phyloP scores from a whole-genome alignment of 1,140 invertebrate genomes.

The Aleiodes sp. region DNA sequence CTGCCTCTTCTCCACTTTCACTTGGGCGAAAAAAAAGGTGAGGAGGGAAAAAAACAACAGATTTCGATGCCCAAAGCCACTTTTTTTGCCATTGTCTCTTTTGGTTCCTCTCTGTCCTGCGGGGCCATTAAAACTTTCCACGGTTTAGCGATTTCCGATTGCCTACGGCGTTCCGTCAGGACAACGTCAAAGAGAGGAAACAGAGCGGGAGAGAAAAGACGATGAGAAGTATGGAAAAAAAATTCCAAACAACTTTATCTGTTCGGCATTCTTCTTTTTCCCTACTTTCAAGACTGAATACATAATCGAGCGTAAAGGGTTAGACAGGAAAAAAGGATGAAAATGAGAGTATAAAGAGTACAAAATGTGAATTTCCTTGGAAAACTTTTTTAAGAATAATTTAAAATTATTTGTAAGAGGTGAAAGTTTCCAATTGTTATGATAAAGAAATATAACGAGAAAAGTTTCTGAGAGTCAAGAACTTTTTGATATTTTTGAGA shows the following conservation, averaged over 20 bases:
- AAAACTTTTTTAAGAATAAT: neutral
- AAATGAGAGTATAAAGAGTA: neutral
- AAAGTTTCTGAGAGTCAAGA: neutral
- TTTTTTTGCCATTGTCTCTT: constrained; percentile 18
- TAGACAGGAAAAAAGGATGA: neutral
- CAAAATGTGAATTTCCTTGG: neutral
- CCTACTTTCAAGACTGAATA: constrained; percentile 20
- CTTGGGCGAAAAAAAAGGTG: neutral
- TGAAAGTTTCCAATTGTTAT: neutral
- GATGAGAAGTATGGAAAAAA: neutral
- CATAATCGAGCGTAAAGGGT: constrained; percentile 9
- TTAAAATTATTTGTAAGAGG: neutral
- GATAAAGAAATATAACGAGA: neutral
- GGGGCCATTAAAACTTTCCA: constrained; percentile 38
- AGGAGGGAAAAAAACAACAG: neutral
- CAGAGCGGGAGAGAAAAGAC: neutral
- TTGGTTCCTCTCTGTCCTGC: constrained; percentile 11
- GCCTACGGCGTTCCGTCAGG: neutral
- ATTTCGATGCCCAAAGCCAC: neutral
- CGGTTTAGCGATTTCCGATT: constrained; percentile 35
- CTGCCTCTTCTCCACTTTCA: neutral
- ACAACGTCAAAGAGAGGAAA: constrained; percentile 5
- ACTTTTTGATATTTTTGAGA: neutral
- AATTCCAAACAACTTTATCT: constrained; percentile 25
- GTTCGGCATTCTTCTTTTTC: constrained; percentile 13